Conservation (phyloP, 1,140 invertebrate species). For the Cryptotermes secundus region DNA sequence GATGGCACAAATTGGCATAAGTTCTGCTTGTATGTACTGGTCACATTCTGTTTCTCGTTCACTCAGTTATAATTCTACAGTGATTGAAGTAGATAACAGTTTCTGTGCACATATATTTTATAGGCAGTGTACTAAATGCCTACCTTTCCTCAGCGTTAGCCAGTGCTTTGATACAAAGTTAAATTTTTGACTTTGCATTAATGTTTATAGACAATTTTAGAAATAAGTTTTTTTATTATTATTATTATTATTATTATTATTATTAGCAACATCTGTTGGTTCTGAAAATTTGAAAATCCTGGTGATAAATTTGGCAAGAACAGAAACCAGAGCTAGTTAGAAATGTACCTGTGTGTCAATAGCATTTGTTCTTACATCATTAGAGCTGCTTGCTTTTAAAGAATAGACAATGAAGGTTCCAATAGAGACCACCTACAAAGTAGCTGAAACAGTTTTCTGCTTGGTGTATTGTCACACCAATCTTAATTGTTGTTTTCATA, state of each 20-base stretch:
- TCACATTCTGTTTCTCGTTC: neutral
- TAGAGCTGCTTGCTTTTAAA: neutral
- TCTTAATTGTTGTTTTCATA: neutral
- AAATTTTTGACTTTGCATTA: neutral
- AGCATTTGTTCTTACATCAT: neutral
- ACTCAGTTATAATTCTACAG: neutral
- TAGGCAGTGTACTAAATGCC: neutral
- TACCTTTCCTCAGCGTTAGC: neutral
- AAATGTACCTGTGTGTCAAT: neutral
- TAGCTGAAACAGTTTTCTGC: conserved; percentile 15
- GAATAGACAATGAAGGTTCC: neutral
- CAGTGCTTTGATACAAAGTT: conserved; percentile 8
- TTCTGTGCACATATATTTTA: conserved; percentile 3
- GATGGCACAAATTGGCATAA: neutral
- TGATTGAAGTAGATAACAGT: neutral
- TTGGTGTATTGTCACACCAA: conserved; percentile 19
- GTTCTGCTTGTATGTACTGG: neutral
- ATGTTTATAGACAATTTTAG: neutral
- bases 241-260: too few species aligned
- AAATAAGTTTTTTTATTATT: neutral
- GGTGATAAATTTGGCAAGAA: conserved; percentile 1
- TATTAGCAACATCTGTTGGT: neutral
- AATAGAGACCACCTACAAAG: neutral
- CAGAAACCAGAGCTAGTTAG: conserved; percentile 1
- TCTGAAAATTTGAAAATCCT: neutral